phyloP scores from a whole-genome alignment of 2,888 invertebrate species.

The Lepidocyrtoides sp. region DNA sequence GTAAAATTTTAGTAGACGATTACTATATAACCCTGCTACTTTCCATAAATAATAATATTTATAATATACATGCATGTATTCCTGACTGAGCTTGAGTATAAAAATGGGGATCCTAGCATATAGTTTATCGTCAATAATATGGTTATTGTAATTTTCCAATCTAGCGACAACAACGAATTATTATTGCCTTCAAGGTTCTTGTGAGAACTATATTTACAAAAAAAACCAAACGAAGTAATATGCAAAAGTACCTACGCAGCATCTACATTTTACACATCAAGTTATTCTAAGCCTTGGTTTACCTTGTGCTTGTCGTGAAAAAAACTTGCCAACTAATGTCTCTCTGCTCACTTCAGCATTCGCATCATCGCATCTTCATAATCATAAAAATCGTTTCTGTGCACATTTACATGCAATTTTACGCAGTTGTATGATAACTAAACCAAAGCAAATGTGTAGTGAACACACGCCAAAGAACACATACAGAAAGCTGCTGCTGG shows the following conservation, averaged over 20 bases:
- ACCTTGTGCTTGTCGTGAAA: background rate
- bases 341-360: background rate
- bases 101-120: too few species aligned
- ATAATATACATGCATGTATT: too few species aligned
- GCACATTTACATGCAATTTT: conserved; percentile 9
- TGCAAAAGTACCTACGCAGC: background rate
- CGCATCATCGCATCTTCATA: background rate
- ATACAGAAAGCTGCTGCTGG: background rate
- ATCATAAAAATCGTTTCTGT: background rate
- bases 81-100: too few species aligned
- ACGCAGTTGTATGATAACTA: background rate
- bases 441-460: background rate
- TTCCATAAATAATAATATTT: too few species aligned
- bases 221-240: background rate
- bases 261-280: background rate
- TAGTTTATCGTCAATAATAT: too few species aligned
- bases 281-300: background rate
- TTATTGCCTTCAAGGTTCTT: too few species aligned
- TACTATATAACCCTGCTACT: too few species aligned
- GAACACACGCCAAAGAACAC: background rate
- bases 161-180: too few species aligned
- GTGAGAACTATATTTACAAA: background rate
- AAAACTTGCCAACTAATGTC: background rate
- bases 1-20: too few species aligned
- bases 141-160: too few species aligned